Evolutionary conservation across 2,888 invertebrate species (phyloP), one percentile per base, ranked within the genome.

Genomic region (Kryphioiulus occultus): DNA sequence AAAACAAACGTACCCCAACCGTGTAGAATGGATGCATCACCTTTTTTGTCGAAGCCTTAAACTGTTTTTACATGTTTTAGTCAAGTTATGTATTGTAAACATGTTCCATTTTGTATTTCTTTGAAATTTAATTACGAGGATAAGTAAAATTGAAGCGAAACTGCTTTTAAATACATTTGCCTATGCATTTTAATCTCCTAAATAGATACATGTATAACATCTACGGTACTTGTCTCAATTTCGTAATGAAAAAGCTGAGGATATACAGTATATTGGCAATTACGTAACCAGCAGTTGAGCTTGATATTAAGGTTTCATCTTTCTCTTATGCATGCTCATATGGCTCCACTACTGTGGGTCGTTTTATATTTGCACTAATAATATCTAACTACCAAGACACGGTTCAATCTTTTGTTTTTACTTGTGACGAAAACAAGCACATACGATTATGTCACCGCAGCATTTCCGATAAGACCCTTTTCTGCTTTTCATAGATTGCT

Each of bases 401-500:
- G 59, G 59, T 59, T 19, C 59, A 22, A 59, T 59, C 59, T 59
- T 47, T 47, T 47, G 47, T 47, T 22, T 59, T 59, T 22, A 22
- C 59, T 59, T 22, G 59, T 59, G n/a, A 59, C 7, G 5, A 59
- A 59, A 59, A 59, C 22, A 59, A 59, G 59, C 59, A 59, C 59
- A 59, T 59, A 22, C 59, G 59, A 59, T 59, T 59, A 59, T 59
- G 59, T 59, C 59, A 59, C 59, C 59, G 59, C 59, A 22, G 59
- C 22, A 59, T 59, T 22, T 59, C 59, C 59, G 59, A n/a, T 22
- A 10, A 59, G 59, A 59, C n/a, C 59, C n/a, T 59, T 59, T 47
- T 59, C 59, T 59, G n/a, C 59, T 22, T 22, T 59, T 9, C 59
- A 59, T 59, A 59, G 59, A 59, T 59, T 59, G 59, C 59, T 59